A percentile compares a stretch with the other conserved stretches of the same genome.
These are phyloP conservation scores for Melanotaenia boesemani DNA, from an alignment of 2,797 vertebrate genomes.

Conservation along the genomic window DNA sequence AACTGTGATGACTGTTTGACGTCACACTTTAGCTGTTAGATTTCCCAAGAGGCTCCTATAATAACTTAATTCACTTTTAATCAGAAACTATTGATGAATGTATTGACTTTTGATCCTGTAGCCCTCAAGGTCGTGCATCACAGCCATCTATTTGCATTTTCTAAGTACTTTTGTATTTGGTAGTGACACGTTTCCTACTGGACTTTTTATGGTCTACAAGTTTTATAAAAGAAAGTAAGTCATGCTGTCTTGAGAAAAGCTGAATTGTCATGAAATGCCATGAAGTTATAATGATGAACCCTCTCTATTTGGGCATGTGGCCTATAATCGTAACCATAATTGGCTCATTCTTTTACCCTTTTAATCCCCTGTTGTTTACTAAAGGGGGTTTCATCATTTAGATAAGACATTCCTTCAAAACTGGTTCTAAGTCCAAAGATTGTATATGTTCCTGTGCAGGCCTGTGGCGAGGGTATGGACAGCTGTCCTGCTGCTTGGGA, in stretches of 20 bases:
- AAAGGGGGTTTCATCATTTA: neutral
- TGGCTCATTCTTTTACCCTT: neutral
- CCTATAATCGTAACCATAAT: neutral
- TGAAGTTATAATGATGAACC: neutral
- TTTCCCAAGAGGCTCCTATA: neutral
- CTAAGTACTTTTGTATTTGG: neutral
- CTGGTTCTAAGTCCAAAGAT: constrained; percentile 23
- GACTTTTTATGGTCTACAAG: neutral
- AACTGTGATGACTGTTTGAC: neutral
- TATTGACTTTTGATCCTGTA: neutral
- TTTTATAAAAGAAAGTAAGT: neutral
- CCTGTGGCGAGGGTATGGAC: constrained; percentile 89
- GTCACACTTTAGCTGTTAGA: neutral
- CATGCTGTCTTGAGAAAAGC: neutral
- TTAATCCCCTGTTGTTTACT: neutral
- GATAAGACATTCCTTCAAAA: neutral
- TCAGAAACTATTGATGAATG: neutral
- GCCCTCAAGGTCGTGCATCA: neutral
- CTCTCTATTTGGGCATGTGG: neutral
- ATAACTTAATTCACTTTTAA: neutral
- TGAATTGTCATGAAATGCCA: neutral
- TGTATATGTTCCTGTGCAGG: constrained; percentile 67
- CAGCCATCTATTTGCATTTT: neutral
- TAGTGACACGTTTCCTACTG: constrained; percentile 45
- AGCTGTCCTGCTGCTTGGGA: constrained; percentile 89